Percentiles rank a stretch among this genome's conserved stretches.
Conservation (phyloP, 1,140 invertebrate genomes). For the Camponotus floridanus region DNA sequence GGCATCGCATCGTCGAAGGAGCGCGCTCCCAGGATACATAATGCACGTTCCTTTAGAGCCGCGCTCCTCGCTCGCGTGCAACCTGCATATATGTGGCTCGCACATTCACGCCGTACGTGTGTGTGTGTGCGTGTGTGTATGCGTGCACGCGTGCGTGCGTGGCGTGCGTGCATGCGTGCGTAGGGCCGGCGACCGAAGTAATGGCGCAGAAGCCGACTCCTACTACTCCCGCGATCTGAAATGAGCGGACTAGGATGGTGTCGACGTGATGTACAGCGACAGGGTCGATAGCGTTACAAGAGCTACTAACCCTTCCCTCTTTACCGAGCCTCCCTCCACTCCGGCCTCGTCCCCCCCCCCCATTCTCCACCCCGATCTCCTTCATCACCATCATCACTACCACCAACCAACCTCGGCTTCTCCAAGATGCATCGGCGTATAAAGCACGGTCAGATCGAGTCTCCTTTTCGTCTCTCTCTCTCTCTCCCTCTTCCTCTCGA, state of each 20-base stretch:
- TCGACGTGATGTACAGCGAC: constrained; percentile 87
- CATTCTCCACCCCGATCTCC: constrained; percentile 12
- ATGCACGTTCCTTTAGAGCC: constrained; percentile 19
- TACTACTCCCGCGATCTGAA: constrained; percentile 79
- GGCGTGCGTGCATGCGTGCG: background rate
- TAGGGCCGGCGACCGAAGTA: constrained; percentile 77
- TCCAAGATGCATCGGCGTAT: constrained; percentile 74
- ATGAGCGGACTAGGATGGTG: constrained; percentile 84
- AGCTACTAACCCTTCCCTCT: constrained; percentile 85
- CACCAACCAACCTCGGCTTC: constrained; percentile 36
- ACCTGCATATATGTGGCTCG: constrained; percentile 56
- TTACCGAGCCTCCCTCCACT: constrained; percentile 29
- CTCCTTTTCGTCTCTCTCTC: constrained; percentile 34
- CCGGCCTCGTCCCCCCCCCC: background rate
- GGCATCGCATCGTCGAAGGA: constrained; percentile 45
- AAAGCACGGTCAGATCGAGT: constrained; percentile 72
- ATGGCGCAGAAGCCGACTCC: constrained; percentile 84
- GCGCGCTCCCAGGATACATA: constrained; percentile 58
- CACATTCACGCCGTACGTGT: constrained; percentile 16
- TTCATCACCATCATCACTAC: constrained; percentile 73
- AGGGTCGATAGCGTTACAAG: constrained; percentile 86
- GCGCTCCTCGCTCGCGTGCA: constrained; percentile 63
- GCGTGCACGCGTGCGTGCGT: constrained; percentile 59
- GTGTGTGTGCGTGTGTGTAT: constrained; percentile 33
- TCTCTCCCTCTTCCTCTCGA: constrained; percentile 37